Base-by-base conservation (phyloP, 2,797 vertebrate genomes). In the Peromyscus attwateri region DNA sequence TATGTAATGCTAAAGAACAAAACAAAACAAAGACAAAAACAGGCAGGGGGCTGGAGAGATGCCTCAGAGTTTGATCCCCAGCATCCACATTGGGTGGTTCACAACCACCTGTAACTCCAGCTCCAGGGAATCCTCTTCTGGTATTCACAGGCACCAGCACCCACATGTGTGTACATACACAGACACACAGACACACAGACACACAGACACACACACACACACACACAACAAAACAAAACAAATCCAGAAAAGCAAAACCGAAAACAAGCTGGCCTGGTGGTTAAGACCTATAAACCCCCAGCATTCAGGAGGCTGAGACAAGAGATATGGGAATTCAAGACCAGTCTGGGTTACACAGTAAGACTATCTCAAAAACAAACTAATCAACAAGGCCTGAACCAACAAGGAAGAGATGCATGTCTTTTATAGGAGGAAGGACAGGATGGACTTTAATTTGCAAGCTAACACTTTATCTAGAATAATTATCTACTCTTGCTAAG, bases 361-460 rank as follows among this genome's bases (percentile, higher is more conserved):
- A 55, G 46, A 77, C 88, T 79, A 9, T 64, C 73, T 79, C 40
- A 77, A 64, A 77, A 29, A 64, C 31, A 68, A 52, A 82, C 16
- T 46, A 40, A 55, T 9, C 52, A 89, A 89, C n/a, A 31, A 80
- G 40, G 6, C 37, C n/a, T 29, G 82, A 3, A 75, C 71, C 37
- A 75, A 75, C 37, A 34, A 77, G 9, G 64, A 79, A 76, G 10
- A 82, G 12, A 87, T 77, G 29, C 57, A 40, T 29, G 19, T 94
- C 40, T 94, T 92, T 64, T 57, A 83, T 75, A 87, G 60, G 46
- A 91, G 64, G 34, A 25, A 94, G 21, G 3, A 43, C 37, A 89
- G 95, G 40, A 81, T 83, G 82, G 23, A 11, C n/a, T 82, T 92
- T 83, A 90, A 92, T 96, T 97, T 88, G 37, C 17, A 94, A 97